phyloP scores from a whole-genome alignment of 2,797 vertebrate species.

The Leptatherina wallacei region DNA sequence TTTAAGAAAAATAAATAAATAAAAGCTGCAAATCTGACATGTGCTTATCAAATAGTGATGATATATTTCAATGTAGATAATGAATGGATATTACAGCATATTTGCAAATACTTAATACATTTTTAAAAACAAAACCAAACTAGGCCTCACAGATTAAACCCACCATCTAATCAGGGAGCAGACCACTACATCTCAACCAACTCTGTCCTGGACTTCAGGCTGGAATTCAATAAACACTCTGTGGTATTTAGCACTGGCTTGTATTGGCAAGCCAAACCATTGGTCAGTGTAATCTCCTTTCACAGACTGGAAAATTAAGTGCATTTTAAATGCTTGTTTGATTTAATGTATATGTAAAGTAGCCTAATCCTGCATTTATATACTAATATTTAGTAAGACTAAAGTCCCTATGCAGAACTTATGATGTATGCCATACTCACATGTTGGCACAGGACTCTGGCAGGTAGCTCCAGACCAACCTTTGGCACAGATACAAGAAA shows the following conservation, averaged over 20 bases:
- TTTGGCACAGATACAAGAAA: conserved; percentile 83
- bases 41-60: not conserved
- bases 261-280: conserved; percentile 37
- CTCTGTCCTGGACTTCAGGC: conserved; percentile 19
- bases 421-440: conserved; percentile 71
- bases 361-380: not conserved
- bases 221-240: conserved; percentile 42
- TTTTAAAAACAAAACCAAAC: not conserved
- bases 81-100: not conserved
- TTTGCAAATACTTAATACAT: not conserved
- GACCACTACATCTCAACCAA: conserved; percentile 18
- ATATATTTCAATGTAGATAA: not conserved
- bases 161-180: conserved; percentile 7
- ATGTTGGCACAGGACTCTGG: conserved; percentile 83
- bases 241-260: conserved; percentile 45
- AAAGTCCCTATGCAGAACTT: not conserved
- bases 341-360: not conserved
- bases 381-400: not conserved
- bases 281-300: conserved; percentile 37
- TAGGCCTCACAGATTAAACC: conserved; percentile 18
- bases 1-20: not conserved
- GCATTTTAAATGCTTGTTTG: not conserved
- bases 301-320: conserved; percentile 13
- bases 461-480: conserved; percentile 88
- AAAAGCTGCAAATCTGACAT: not conserved